These are phyloP conservation scores for Copidosoma floridanum DNA, from an alignment of 1,140 invertebrate species.

Conservation along the genomic window DNA sequence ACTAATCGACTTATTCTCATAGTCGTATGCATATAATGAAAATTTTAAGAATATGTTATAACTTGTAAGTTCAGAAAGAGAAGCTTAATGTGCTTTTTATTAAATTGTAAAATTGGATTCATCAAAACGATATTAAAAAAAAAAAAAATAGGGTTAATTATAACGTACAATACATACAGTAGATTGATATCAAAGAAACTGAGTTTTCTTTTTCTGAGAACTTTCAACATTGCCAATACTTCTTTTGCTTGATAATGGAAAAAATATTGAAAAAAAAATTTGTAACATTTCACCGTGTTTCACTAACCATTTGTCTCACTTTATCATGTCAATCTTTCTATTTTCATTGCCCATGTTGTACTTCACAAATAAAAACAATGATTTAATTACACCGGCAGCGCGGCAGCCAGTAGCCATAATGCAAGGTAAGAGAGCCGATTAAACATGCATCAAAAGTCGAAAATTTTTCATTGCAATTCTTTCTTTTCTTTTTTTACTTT, in stretches of 20 bases:
- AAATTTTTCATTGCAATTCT: conserved; percentile 51
- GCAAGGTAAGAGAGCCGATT: conserved; percentile 56
- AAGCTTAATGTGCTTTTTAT: conserved; percentile 2
- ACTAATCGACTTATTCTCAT: conserved; percentile 23
- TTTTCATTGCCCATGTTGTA: conserved; percentile 48
- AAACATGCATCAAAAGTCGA: conserved; percentile 52
- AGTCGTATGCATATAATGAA: conserved; percentile 3
- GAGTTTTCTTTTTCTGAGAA: conserved; percentile 25
- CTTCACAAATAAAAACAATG: conserved; percentile 57
- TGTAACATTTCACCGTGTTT: conserved; percentile 26
- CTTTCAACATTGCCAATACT: conserved; percentile 18
- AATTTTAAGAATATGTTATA: too few relatives aligned
- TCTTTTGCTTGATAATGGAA: conserved; percentile 22
- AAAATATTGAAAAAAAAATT: conserved; percentile 11
- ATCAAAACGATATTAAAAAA: too few relatives aligned
- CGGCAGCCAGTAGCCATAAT: conserved; percentile 58
- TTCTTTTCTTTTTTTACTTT: too few relatives aligned
- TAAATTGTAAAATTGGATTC: conserved; percentile 1
- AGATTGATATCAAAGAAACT: too few relatives aligned
- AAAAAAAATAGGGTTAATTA: too few relatives aligned
- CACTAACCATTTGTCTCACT: conserved; percentile 30
- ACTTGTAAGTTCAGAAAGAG: conserved; percentile 23
- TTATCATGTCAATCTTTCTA: conserved; percentile 43
- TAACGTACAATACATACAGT: too few relatives aligned
- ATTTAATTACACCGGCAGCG: conserved; percentile 60